Conservation (phyloP, 2,888 invertebrate species). For the Leptothorax acervorum region DNA sequence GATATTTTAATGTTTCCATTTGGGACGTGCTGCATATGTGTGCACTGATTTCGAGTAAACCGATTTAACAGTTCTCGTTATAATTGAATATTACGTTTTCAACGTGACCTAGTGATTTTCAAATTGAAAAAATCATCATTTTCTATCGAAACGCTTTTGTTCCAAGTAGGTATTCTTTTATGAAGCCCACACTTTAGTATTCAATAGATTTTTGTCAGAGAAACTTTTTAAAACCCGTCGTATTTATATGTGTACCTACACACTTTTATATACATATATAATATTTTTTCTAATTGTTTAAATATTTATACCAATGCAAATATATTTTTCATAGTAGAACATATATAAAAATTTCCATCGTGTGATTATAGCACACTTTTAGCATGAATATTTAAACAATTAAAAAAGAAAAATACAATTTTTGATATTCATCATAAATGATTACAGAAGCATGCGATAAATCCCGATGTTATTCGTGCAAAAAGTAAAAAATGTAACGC, state of each 20-base stretch:
- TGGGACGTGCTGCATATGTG: neutral
- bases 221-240: neutral
- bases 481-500: neutral
- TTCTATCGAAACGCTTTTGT: neutral
- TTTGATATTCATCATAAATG: neutral
- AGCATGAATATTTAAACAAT: neutral
- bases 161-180: neutral
- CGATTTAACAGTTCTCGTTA: slow-evolving; percentile 10
- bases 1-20: slow-evolving; percentile 32
- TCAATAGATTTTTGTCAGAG: neutral
- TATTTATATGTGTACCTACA: neutral
- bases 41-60: neutral
- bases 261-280: neutral
- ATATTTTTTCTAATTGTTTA: neutral
- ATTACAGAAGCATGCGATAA: neutral
- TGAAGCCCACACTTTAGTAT: neutral
- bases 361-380: neutral
- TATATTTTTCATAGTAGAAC: neutral
- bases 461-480: neutral
- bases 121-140: slow-evolving; percentile 5
- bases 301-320: neutral
- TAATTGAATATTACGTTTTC: slow-evolving; percentile 27
- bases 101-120: neutral
- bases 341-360: neutral
- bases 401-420: neutral